Base-by-base conservation (phyloP, 2,888 invertebrate species). In the Tanytarsus gracilentus region DNA sequence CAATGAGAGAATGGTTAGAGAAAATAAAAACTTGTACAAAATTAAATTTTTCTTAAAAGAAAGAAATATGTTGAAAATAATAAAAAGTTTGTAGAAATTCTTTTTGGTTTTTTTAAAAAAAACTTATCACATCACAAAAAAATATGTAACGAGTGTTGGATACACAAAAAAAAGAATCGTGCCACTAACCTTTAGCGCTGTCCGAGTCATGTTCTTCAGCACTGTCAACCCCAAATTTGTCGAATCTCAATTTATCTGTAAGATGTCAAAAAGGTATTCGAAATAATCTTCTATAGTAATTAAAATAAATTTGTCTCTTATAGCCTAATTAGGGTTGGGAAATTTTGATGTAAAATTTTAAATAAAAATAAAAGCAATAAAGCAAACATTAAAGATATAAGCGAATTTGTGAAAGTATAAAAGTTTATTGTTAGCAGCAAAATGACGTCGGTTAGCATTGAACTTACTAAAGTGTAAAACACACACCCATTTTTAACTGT, bases 111-210 rank as follows among this genome's bases (percentile, higher is more conserved):
- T 44, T 23, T 53, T 11, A 26, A 55, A 25, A 23, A 40, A 53
- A 52, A 21, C 36, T 51, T 7, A 39, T 39, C 25, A 23, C 25
- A 26, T 55, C 26, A 26, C 23, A 49, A 49, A 25, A 6, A 18
- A 25, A 25, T 23, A 21, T 14, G 21, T 40, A 40, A 18, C 16
- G 6, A 33, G 14, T 1, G 1, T 50, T 50, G 16, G 14, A 16
- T n/a, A 14, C 7, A 11, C 11, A 49, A 26, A 9, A 26, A 11
- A 25, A 33, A 27, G 29, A 39, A 55, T 21, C 26, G 16, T n/a
- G 16, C 21, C 25, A 60, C 59, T 61, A 51, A 62, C 62, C 62
- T 59, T 61, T 62, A 39, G 40, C 53, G 61, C 61, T 61, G 29
- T 55, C 61, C 14, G 59, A 53, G 49, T 62, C 62, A 14, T 9